Conservation (phyloP, 2,888 invertebrate species). For the Spodoptera littoralis region DNA sequence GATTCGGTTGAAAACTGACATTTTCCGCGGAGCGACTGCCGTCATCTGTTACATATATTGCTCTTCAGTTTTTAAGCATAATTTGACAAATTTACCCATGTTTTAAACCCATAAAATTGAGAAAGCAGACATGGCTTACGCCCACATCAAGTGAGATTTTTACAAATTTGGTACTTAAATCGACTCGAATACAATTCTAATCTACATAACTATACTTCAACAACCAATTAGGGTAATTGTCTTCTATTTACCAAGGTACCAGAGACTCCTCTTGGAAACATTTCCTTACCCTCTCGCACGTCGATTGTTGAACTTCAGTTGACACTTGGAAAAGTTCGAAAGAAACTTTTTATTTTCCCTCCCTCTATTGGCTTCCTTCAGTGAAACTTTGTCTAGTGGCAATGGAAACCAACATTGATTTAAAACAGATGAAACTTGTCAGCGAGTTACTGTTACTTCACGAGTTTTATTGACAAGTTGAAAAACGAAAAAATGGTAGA, state of each 20-base stretch:
- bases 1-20: too few relatives aligned
- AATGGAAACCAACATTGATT: conserved; percentile 75
- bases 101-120: too few relatives aligned
- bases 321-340: conserved; percentile 74
- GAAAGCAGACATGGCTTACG: too few relatives aligned
- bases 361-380: conserved; percentile 72
- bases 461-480: conserved; percentile 47
- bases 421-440: conserved; percentile 63
- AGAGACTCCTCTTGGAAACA: conserved; percentile 35
- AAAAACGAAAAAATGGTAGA: conserved; percentile 29
- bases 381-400: conserved; percentile 67
- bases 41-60: too few relatives aligned
- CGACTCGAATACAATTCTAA: too few relatives aligned
- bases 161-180: too few relatives aligned
- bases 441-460: conserved; percentile 52
- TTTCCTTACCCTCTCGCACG: conserved; percentile 53
- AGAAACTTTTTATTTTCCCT: conserved; percentile 74
- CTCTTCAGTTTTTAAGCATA: too few relatives aligned
- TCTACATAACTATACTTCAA: too few relatives aligned
- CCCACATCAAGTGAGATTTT: too few relatives aligned
- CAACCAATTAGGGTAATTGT: too few relatives aligned
- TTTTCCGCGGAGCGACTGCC: too few relatives aligned
- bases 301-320: conserved; percentile 74
- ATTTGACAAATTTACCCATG: too few relatives aligned
- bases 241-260: conserved; percentile 8